phyloP scores from a whole-genome alignment of 2,888 invertebrate genomes.

The Stegana nigrithorax region DNA sequence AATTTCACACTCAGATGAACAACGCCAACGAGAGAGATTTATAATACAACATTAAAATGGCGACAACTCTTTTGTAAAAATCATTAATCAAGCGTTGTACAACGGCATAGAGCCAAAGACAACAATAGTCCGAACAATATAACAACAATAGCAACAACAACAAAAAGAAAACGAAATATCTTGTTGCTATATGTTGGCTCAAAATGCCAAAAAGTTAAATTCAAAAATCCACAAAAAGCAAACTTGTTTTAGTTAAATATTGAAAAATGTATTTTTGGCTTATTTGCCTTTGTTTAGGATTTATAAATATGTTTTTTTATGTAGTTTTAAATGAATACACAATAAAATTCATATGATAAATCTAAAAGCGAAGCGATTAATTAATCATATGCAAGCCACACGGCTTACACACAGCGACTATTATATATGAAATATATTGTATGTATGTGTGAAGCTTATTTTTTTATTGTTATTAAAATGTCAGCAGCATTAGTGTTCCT shows the following conservation, averaged over 20 bases:
- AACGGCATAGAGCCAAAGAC: no score
- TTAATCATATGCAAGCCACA: not conserved
- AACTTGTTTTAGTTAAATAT: not conserved
- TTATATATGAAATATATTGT: no score
- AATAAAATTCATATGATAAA: not conserved
- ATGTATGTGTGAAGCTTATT: no score
- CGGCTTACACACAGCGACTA: no score
- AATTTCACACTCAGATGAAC: not conserved
- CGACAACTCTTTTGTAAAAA: conserved; percentile 57
- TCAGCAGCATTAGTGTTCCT: no score
- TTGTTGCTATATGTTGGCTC: no score
- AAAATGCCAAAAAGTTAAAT: not conserved
- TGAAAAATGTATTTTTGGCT: not conserved
- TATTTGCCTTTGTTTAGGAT: not conserved
- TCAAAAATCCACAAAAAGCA: not conserved
- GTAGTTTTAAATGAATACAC: no score
- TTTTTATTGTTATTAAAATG: conserved; percentile 1
- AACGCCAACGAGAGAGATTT: not conserved
- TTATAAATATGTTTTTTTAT: not conserved
- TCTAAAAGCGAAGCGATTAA: not conserved
- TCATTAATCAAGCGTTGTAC: conserved; percentile 46
- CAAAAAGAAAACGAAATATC: not conserved
- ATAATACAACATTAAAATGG: conserved; percentile 38
- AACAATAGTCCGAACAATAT: no score
- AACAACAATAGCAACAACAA: not conserved